These are phyloP conservation scores for Tachina lurida DNA, from an alignment of 2,888 invertebrate species.

Conservation along the genomic window DNA sequence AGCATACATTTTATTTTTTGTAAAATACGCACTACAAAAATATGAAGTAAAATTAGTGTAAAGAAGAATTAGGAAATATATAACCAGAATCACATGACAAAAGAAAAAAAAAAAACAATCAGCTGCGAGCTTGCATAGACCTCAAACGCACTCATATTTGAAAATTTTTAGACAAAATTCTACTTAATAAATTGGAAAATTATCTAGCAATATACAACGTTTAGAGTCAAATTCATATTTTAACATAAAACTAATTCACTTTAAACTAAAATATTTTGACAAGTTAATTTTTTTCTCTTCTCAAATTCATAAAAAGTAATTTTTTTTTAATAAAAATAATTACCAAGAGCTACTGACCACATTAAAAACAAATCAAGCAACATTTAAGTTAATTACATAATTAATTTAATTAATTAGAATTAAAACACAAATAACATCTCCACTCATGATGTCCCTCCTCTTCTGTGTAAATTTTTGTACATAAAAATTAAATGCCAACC, in stretches of 20 bases:
- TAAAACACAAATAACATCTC: conserved; percentile 56
- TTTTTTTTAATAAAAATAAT: conserved; percentile 44
- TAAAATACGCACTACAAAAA: too few relatives aligned
- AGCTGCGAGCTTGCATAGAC: too few relatives aligned
- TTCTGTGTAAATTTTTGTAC: conserved; percentile 72
- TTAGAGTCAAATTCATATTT: conserved; percentile 21
- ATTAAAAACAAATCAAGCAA: conserved; percentile 25
- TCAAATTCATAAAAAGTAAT: conserved; percentile 32
- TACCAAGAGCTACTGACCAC: conserved; percentile 56
- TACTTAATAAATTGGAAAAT: too few relatives aligned
- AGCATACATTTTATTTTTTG: too few relatives aligned
- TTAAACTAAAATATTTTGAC: conserved; percentile 21
- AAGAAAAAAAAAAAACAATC: too few relatives aligned
- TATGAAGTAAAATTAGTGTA: too few relatives aligned
- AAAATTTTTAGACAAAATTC: too few relatives aligned
- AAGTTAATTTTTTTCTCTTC: neutral
- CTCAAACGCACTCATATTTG: too few relatives aligned
- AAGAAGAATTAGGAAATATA: too few relatives aligned
- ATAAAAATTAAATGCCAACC: conserved; percentile 41
- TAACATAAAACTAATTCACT: conserved; percentile 8
- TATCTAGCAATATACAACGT: too few relatives aligned
- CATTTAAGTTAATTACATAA: conserved; percentile 26
- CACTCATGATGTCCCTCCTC: conserved; percentile 82
- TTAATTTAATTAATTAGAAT: conserved; percentile 14
- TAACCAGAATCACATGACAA: too few relatives aligned